A percentile compares a stretch with the other conserved stretches of the same genome.
Conservation (phyloP, 2,113 vertebrate genomes). For the Takifugu flavidus region DNA sequence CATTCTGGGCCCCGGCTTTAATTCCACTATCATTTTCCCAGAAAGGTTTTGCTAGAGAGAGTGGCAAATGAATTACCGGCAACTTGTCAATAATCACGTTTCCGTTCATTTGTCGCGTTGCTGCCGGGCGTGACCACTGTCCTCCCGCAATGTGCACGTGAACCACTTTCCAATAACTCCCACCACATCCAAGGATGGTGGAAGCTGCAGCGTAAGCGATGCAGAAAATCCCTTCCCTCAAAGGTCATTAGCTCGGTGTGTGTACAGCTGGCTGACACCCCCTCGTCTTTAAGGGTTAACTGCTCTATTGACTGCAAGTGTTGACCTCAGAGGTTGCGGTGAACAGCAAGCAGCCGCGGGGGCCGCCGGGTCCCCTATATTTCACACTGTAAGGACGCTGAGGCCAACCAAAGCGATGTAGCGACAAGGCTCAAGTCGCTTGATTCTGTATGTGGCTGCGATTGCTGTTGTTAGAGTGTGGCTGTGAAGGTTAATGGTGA, state of each 20-base stretch:
- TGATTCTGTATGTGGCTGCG: slow-evolving; percentile 17
- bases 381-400: slow-evolving; percentile 13
- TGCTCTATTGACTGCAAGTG: slow-evolving; percentile 29
- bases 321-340: slow-evolving; percentile 40
- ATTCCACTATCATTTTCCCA: not conserved
- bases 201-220: slow-evolving; percentile 27
- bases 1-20: not conserved
- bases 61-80: slow-evolving; percentile 17
- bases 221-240: slow-evolving; percentile 23
- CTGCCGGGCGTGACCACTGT: slow-evolving; percentile 17
- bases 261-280: slow-evolving; percentile 21
- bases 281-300: slow-evolving; percentile 35
- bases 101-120: slow-evolving; percentile 17
- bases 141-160: slow-evolving; percentile 13
- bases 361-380: slow-evolving; percentile 5
- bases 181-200: slow-evolving; percentile 35
- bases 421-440: not conserved
- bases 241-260: slow-evolving; percentile 39
- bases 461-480: slow-evolving; percentile 31
- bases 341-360: slow-evolving; percentile 24
- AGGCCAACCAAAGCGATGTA: not conserved
- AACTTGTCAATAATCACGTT: slow-evolving; percentile 8
- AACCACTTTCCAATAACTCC: slow-evolving; percentile 33
- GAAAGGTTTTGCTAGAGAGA: not conserved
- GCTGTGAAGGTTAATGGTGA: slow-evolving; percentile 39